Base-by-base conservation (phyloP, 2,888 invertebrate species). In the Empis livida region DNA sequence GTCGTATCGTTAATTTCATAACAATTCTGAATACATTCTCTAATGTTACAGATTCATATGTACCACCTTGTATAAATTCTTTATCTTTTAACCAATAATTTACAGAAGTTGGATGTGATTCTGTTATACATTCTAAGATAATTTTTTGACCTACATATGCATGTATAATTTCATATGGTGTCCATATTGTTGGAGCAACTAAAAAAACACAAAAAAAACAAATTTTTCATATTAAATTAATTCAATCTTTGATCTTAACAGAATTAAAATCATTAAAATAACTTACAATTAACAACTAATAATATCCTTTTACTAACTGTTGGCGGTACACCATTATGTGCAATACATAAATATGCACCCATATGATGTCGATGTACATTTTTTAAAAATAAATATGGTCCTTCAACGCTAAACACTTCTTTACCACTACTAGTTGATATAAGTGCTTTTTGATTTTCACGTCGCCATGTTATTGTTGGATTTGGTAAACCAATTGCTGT, bases 401-500 rank as follows among this genome's bases (percentile, higher is more conserved):
- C 64, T 49, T 68, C 68, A 10, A 61, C 49, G 45, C 62, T 67
- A 46, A 61, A 62, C 9, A 68, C 54, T 42, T 65, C 59, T 10
- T 55, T 55, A 23, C 55, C 56, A 30, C 55, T 56, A 37, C 48
- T 52, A 11, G 50, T 54, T 47, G 53, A 30, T n/a, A 57, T 15
- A 2, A 83, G 74, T 37, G 79, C 71, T 42, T 79, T 77, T 16
- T 84, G 84, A 49, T 83, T 82, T 66, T 91, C 91, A 37, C 88
- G 75, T 53, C 86, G 75, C 94, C 94, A 94, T 47, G 82, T 85
- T 54, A 93, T 88, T 13, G 77, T 80, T 0, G 94, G 93, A 45
- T 79, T 73, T 1, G 93, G 93, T 15, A 86, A 83, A 6, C 93
- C 90, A 46, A 84, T 85, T 0, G 91, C 93, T 13, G 86, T 87